A percentile compares a stretch with the other conserved stretches of the same genome.
These are phyloP conservation scores for Drosophila simulans DNA, from an alignment of 1,140 invertebrate species.

Conservation along the genomic window DNA sequence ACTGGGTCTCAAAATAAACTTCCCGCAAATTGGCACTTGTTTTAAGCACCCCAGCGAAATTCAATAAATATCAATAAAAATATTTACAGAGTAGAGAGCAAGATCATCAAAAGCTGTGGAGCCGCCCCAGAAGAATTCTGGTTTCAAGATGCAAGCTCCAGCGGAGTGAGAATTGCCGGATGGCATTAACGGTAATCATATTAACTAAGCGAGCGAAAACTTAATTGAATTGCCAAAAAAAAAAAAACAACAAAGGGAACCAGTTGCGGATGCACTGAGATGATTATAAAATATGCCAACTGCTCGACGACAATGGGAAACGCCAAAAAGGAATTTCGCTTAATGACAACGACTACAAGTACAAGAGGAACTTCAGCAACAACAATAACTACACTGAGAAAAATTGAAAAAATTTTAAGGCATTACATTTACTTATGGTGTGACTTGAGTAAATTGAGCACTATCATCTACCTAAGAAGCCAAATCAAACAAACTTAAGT, in stretches of 20 bases:
- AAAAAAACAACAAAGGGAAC: constrained; percentile 41
- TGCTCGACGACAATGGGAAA: constrained; percentile 66
- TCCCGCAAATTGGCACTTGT: constrained; percentile 50
- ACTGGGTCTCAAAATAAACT: constrained; percentile 36
- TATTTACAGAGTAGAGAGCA: constrained; percentile 42
- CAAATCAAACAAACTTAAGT: no score
- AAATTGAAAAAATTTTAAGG: no score
- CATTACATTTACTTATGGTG: no score
- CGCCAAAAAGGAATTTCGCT: constrained; percentile 70
- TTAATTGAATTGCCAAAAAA: constrained; percentile 75
- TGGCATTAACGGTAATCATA: constrained; percentile 67
- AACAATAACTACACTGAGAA: constrained; percentile 14
- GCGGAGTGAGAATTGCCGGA: neutral
- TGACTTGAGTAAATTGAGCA: no score
- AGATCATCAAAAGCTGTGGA: constrained; percentile 58
- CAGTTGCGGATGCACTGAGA: constrained; percentile 60
- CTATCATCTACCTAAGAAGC: no score
- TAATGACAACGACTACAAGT: constrained; percentile 46
- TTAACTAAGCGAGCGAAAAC: constrained; percentile 61
- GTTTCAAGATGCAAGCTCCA: constrained; percentile 1
- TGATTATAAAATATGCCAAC: constrained; percentile 64
- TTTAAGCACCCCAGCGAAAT: constrained; percentile 46
- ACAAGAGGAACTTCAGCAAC: constrained; percentile 15
- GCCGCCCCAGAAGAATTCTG: constrained; percentile 32
- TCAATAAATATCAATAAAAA: constrained; percentile 77